Evolutionary conservation across 2,113 vertebrate genomes (phyloP).

Genomic region (Alexandromys fortis): DNA sequence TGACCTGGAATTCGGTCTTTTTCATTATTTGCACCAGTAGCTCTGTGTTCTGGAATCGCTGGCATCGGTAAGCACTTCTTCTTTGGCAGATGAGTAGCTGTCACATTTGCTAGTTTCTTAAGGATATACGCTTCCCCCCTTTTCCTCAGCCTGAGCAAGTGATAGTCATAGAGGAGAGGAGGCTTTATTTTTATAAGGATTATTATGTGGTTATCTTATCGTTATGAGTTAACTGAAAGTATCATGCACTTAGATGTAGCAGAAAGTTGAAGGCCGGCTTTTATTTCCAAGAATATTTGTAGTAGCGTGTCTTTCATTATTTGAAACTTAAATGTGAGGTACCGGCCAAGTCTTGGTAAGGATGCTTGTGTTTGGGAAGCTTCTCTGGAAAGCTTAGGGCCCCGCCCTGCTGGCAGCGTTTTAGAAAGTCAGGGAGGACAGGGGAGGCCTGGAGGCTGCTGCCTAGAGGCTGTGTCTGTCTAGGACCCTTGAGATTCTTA

Average conservation of each 20-base stretch:
- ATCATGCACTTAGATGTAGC: background rate
- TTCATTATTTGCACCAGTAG: background rate
- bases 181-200: conserved; percentile 44
- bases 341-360: background rate
- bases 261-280: background rate
- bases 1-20: background rate
- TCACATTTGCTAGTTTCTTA: background rate
- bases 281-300: background rate
- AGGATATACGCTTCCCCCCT: background rate
- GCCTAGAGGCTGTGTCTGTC: too few species aligned
- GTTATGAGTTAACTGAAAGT: background rate
- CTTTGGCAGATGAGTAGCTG: background rate
- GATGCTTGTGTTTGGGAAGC: background rate
- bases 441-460: background rate
- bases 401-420: background rate
- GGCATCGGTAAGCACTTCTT: background rate
- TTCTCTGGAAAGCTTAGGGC: background rate
- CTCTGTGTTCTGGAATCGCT: conserved; percentile 32
- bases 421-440: background rate
- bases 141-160: background rate
- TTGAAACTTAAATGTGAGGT: background rate
- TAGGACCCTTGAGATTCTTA: background rate
- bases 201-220: background rate
- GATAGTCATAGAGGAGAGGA: background rate
- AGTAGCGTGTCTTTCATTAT: background rate